These are phyloP conservation scores for Bungarus multicinctus DNA, from an alignment of 2,113 vertebrate genomes.

Conservation along the genomic window DNA sequence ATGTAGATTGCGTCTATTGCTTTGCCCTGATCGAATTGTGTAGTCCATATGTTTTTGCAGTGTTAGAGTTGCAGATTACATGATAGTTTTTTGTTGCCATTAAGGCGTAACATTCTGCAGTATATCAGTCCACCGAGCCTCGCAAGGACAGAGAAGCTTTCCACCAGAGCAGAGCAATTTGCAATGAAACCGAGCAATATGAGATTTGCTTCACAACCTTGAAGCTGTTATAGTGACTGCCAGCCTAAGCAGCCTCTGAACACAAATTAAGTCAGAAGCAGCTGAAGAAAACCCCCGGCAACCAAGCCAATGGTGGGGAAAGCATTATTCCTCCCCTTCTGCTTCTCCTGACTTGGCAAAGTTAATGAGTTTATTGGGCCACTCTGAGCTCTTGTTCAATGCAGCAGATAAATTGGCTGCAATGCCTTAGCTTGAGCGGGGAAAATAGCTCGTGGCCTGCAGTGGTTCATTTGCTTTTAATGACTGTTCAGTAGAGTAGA, in stretches of 20 bases:
- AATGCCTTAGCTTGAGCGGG: not conserved
- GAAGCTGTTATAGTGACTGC: slow-evolving; percentile 3
- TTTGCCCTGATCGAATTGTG: no score
- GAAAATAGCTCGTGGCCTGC: not conserved
- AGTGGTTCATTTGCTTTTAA: not conserved
- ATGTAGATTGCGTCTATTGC: no score
- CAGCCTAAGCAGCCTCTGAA: not conserved
- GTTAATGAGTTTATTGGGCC: not conserved
- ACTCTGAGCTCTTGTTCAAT: not conserved
- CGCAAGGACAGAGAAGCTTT: not conserved
- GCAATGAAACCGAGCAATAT: not conserved
- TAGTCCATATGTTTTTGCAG: no score
- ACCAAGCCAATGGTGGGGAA: not conserved
- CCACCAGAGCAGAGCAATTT: not conserved
- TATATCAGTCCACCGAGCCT: not conserved
- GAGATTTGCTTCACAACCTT: not conserved
- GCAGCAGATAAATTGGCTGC: not conserved
- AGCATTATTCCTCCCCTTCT: not conserved
- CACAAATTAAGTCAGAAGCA: slow-evolving; percentile 3
- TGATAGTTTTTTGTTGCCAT: no score
- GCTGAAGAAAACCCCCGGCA: not conserved
- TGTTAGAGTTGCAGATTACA: no score
- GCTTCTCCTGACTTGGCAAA: not conserved
- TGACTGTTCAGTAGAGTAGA: not conserved
- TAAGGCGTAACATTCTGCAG: slow-evolving; percentile 11